phyloP scores from a whole-genome alignment of 92 coral and sea anemone species.

The Desmophyllum pertusum region DNA sequence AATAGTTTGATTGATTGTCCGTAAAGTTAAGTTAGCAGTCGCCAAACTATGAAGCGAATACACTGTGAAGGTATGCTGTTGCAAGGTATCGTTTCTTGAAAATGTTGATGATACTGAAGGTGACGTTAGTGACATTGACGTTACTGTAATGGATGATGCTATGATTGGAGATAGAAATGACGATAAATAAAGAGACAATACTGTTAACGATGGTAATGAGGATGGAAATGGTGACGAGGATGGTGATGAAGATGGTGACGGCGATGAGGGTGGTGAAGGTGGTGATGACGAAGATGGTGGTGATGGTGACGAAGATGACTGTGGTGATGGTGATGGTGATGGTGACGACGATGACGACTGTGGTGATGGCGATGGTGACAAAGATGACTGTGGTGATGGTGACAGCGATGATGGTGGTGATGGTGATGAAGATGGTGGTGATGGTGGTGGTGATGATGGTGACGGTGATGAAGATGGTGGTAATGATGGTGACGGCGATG shows the following conservation, averaged over 20 bases:
- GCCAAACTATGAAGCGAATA: neutral
- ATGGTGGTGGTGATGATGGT: neutral
- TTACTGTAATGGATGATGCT: neutral
- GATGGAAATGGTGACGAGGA: neutral
- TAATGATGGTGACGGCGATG: neutral
- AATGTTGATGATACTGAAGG: neutral
- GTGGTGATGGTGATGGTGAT: neutral
- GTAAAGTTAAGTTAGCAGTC: neutral
- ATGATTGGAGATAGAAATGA: neutral
- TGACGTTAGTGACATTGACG: neutral
- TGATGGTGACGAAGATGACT: neutral
- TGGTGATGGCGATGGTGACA: neutral
- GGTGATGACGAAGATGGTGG: neutral
- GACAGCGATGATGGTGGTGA: neutral
- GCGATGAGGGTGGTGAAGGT: neutral
- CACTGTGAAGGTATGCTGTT: neutral
- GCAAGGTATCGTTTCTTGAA: neutral
- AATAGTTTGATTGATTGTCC: neutral
- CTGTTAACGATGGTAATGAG: neutral
- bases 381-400: neutral
- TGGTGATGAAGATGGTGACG: neutral
- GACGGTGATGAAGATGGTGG: neutral
- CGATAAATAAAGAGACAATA: neutral
- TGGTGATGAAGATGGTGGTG: neutral
- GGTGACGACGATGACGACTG: neutral